Percentiles rank a stretch among this genome's conserved stretches.
Evolutionary conservation across 2,113 vertebrate species (phyloP).

Genomic region (Serinus canaria): DNA sequence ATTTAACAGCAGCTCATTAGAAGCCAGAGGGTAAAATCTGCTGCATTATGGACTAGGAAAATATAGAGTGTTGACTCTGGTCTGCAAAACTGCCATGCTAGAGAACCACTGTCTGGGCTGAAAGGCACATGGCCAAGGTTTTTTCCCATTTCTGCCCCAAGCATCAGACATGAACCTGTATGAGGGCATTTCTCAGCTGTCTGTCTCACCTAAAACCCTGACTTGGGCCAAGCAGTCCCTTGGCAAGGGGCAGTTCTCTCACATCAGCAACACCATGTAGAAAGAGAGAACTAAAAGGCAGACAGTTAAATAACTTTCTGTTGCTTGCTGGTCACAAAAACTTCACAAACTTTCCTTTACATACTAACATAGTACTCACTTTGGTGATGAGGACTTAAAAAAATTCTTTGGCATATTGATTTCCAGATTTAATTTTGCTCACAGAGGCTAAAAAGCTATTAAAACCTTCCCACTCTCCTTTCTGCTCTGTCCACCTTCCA

Average conservation of each 20-base stretch:
- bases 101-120: background rate
- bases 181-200: background rate
- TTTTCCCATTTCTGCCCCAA: background rate
- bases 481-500: background rate
- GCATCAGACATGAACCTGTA: background rate
- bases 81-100: background rate
- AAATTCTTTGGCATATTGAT: background rate
- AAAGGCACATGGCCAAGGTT: background rate
- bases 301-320: background rate
- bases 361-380: background rate
- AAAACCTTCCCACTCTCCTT: background rate
- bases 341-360: background rate
- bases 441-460: background rate
- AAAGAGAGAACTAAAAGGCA: background rate
- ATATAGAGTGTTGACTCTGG: background rate
- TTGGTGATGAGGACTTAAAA: background rate
- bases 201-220: background rate
- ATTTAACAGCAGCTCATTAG: background rate
- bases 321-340: background rate
- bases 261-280: rapidly evolving
- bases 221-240: rapidly evolving
- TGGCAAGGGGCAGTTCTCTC: background rate
- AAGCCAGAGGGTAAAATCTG: background rate
- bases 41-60: background rate
- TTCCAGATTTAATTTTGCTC: background rate